These are phyloP conservation scores for Ailurus styani DNA, from an alignment of 2,113 vertebrate genomes.

Conservation along the genomic window DNA sequence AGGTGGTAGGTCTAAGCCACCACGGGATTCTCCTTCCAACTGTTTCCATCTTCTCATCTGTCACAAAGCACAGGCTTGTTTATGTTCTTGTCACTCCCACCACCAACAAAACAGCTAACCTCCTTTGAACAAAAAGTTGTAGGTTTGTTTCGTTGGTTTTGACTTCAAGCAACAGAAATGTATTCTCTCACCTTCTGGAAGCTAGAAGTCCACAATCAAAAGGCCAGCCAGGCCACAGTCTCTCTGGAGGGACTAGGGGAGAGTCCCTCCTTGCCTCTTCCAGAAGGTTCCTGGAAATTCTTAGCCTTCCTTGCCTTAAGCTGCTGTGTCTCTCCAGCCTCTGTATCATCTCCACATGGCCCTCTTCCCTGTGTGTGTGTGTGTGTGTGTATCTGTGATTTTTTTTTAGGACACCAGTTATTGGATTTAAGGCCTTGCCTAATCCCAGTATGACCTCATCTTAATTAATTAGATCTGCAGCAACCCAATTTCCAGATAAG, in stretches of 20 bases:
- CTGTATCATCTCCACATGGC: background rate
- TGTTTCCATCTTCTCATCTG: background rate
- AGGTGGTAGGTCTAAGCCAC: background rate
- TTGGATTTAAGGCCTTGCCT: background rate
- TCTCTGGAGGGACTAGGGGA: background rate
- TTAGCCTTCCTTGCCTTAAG: background rate
- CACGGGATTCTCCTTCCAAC: background rate
- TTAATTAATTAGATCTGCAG: background rate
- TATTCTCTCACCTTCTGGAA: background rate
- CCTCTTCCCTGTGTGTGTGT: background rate
- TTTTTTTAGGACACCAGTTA: background rate
- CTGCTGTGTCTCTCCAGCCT: background rate
- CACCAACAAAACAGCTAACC: background rate
- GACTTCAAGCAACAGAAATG: background rate
- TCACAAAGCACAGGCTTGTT: background rate
- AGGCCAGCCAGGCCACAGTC: background rate
- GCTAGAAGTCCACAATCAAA: background rate
- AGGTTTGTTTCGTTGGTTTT: background rate
- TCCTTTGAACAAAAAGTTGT: background rate
- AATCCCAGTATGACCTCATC: background rate
- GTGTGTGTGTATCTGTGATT: background rate
- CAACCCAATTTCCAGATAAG: background rate
- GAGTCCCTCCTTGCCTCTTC: background rate
- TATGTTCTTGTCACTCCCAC: background rate
- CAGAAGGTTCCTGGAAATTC: too few species aligned